Base-by-base conservation (phyloP, 2,888 invertebrate species). In the Charanyca ferruginea region DNA sequence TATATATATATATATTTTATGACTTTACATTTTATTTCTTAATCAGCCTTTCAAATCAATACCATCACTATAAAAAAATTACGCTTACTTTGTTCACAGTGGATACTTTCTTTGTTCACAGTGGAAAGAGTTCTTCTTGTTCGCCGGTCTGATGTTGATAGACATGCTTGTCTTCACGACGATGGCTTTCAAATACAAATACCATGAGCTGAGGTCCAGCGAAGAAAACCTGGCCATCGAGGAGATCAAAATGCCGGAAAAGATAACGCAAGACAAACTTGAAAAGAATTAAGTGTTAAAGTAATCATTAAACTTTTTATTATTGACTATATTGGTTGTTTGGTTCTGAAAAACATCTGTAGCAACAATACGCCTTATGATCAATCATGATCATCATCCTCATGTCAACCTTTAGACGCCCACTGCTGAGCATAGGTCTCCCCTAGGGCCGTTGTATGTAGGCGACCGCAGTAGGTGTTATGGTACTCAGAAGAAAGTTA, bases 61-160 rank as follows among this genome's bases (percentile, higher is more conserved):
- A 38, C 3, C 4, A 9, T 38, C 16, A 38, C 16, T 38, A 13
- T 38, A 38, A 4, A 28, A 28, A 28, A 5, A 28, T 28, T 5
- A 7, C 28, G 7, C 3, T 3, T 28, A 5, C 28, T 28, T 28
- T 28, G 7, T 28, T 5, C n/a, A n/a, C n/a, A n/a, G n/a, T n/a
- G n/a, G n/a, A 11, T 32, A 38, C 16, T 49, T 7, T 42, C 0
- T 57, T 64, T 77, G 57, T 80, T 96, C 96, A 16, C 96, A 99
- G 98, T 97, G 98, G 68, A 96, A 97, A 73, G 98, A 99, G 90
- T 98, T 99, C 91, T 97, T 98, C 91, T 93, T 99, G 49, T 99
- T 98, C 90, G 98, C 98, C 57, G 97, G 96, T 0, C 93, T 99
- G 42, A 99, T 99, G 99, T 87, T 97, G 38, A 88, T 97, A 1